Base-by-base conservation (phyloP, 2,888 invertebrate genomes). In the Leucania comma region DNA sequence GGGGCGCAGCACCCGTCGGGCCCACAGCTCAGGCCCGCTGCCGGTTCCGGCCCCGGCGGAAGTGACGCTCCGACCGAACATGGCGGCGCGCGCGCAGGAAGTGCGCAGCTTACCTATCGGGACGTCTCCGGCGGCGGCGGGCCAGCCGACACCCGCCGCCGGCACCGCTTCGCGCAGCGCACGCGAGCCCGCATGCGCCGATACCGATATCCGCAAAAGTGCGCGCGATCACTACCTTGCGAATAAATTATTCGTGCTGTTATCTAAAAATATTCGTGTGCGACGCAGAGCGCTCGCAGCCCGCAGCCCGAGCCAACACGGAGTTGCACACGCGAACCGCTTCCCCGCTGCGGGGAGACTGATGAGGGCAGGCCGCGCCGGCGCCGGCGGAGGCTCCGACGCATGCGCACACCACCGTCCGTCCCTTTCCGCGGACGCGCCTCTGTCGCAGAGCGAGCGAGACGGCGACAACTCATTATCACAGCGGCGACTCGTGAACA, bases 31-130 rank as follows among this genome's bases (percentile, higher is more conserved):
- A 87, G 85, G 88, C 88, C 88, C 88, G 89, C 87, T 89, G 88
- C 90, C 90, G 89, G 93, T 92, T 93, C 93, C 93, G 93, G 92
- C 90, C 91, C 89, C 90, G 91, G 89, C 93, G 95, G 95, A 95
- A 94, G 94, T 95, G 95, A 95, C 95, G 95, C 92, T 91, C 91
- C 91, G 89, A 88, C 92, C 91, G 95, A 95, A 95, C 93, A 95
- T 95, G 95, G 95, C 95, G 95, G 94, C 95, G 94, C 91, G 93
- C 94, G 92, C 93, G 95, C 95, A 95, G 95, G 95, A 95, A 95
- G 94, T 95, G 95, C 95, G 95, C 95, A 95, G 95, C 96, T 95
- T 94, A 95, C 95, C 95, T 94, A 94, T 91, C 93, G 93, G 94
- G 94, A 95, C 93, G 93, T 93, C 93, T 94, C 90, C 90, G 91